A percentile compares a stretch with the other conserved stretches of the same genome.
Conservation (phyloP, 2,888 invertebrate species). For the Laothoe populi region DNA sequence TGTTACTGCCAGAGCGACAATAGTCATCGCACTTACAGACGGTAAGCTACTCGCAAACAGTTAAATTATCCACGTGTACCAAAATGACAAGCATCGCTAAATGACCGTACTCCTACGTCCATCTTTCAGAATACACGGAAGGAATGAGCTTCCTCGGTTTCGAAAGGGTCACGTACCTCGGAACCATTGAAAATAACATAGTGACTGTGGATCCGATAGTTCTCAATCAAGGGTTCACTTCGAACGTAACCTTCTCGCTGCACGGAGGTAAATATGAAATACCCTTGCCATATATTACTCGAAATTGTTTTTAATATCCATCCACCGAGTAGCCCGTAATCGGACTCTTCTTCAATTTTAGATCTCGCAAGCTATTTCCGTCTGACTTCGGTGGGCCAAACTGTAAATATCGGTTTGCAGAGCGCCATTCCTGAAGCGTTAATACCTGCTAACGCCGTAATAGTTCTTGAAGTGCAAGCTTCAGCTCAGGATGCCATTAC, state of each 20-base stretch:
- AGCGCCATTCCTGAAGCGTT: constrained; percentile 36
- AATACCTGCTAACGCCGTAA: constrained; percentile 37
- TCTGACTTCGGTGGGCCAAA: constrained; percentile 25
- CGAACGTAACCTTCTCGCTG: constrained; percentile 41
- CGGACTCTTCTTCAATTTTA: constrained; percentile 27
- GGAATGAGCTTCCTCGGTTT: constrained; percentile 41
- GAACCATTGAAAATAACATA: constrained; percentile 38
- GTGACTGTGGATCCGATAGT: constrained; percentile 41
- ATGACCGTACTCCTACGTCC: not conserved
- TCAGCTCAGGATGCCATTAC: constrained; percentile 32
- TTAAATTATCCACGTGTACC: not conserved
- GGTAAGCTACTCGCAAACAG: constrained; percentile 31
- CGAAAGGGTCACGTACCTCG: constrained; percentile 42
- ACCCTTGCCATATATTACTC: not conserved
- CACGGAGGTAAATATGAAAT: constrained; percentile 41
- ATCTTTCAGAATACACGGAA: not conserved
- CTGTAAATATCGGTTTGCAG: constrained; percentile 34
- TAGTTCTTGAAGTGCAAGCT: constrained; percentile 41
- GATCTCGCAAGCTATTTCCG: constrained; percentile 33
- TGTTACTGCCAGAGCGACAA: constrained; percentile 38
- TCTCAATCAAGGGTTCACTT: constrained; percentile 43
- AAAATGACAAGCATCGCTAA: not conserved
- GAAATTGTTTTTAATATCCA: not conserved
- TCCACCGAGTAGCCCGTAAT: not conserved
- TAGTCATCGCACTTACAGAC: constrained; percentile 41